phyloP scores from a whole-genome alignment of 2,888 invertebrate genomes.

The Himalopsyche tibetana region DNA sequence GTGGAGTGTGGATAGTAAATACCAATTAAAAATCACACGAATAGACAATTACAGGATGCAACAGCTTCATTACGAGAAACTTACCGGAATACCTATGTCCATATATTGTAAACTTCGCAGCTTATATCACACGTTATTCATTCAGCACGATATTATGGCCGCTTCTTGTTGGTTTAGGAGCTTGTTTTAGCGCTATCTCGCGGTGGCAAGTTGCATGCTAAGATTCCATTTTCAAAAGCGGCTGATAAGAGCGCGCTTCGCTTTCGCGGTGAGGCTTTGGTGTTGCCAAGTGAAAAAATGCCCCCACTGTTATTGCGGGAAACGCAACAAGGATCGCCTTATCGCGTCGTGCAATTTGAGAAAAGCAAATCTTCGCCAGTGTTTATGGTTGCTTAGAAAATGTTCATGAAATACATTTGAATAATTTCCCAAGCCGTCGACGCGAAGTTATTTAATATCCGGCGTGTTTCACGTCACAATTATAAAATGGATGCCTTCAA shows the following conservation, averaged over 20 bases:
- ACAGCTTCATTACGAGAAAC: conserved; percentile 39
- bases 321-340: conserved; percentile 22
- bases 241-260: conserved; percentile 60
- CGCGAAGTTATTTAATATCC: conserved; percentile 4
- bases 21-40: conserved; percentile 28
- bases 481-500: no score
- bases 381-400: conserved; percentile 12
- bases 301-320: conserved; percentile 37
- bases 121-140: conserved; percentile 35
- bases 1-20: not conserved
- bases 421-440: not conserved
- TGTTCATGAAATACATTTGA: conserved; percentile 21
- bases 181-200: conserved; percentile 55
- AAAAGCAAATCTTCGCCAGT: conserved; percentile 27
- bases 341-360: conserved; percentile 28
- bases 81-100: conserved; percentile 36
- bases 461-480: no score
- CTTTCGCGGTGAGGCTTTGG: conserved; percentile 59
- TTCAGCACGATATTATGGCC: conserved; percentile 47
- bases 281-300: conserved; percentile 52
- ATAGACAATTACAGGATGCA: conserved; percentile 35
- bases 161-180: conserved; percentile 31
- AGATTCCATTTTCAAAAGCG: conserved; percentile 64
- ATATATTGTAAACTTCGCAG: conserved; percentile 44
- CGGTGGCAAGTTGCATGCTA: conserved; percentile 59